phyloP scores from a whole-genome alignment of 2,888 invertebrate genomes.

The Sclerodermus sp. region DNA sequence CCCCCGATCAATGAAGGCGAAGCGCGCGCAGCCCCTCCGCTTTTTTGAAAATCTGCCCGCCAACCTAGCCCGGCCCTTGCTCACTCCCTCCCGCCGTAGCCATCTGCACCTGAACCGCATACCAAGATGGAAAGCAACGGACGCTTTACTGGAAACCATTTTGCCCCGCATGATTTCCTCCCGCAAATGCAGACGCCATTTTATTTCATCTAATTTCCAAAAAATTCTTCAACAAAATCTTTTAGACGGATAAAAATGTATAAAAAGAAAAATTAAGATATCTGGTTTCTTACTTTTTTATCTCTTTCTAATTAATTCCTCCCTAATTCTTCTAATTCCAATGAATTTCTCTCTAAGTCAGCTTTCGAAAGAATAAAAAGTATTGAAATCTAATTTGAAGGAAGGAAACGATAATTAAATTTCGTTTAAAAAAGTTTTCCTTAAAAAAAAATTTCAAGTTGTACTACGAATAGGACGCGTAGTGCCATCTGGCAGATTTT shows the following conservation, averaged over 20 bases:
- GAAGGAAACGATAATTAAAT: no score
- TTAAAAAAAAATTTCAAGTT: no score
- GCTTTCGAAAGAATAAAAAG: neutral
- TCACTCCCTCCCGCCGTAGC: constrained; percentile 10
- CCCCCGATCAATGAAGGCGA: constrained; percentile 54
- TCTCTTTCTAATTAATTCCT: neutral
- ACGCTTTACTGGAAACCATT: constrained; percentile 25
- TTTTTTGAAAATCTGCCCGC: constrained; percentile 56
- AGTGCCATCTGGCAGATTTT: constrained; percentile 45
- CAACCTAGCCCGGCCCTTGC: constrained; percentile 42
- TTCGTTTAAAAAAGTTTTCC: no score
- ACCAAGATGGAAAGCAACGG: constrained; percentile 34
- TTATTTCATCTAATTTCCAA: no score
- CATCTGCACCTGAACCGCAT: constrained; percentile 35
- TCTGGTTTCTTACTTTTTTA: no score
- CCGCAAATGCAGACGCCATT: no score
- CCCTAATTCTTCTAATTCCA: no score
- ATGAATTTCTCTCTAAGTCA: no score
- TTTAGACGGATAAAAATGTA: no score
- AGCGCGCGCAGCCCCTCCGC: constrained; percentile 51
- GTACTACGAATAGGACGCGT: constrained; percentile 2
- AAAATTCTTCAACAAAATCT: no score
- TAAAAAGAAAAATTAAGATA: no score
- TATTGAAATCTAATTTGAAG: neutral
- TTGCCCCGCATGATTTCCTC: constrained; percentile 11